These are phyloP conservation scores for Geotrypetes seraphini DNA, from an alignment of 2,797 vertebrate genomes.

Conservation along the genomic window DNA sequence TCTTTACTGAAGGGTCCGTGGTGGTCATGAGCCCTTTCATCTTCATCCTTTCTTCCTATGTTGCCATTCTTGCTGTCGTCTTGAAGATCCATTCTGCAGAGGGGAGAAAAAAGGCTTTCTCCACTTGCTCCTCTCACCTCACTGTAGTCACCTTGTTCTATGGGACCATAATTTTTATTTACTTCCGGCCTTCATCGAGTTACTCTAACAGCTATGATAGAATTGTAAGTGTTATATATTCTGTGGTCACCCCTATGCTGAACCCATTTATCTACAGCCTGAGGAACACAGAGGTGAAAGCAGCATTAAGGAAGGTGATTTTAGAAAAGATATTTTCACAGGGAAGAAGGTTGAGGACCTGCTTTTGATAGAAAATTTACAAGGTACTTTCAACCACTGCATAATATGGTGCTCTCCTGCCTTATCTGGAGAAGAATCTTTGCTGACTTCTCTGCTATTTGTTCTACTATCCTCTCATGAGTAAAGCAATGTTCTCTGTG, in stretches of 20 bases:
- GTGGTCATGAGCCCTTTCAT: not conserved
- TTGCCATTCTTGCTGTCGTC: not conserved
- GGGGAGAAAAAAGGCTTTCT: not conserved
- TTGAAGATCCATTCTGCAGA: not conserved
- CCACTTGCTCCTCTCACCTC: conserved; percentile 7
- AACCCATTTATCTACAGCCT: conserved; percentile 8
- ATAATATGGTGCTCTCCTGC: too few species aligned
- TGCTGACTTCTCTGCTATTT: too few species aligned
- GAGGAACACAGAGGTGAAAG: conserved; percentile 5
- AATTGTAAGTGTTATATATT: conserved; percentile 1
- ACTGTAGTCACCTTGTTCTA: conserved; percentile 7
- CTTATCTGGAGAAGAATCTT: too few species aligned
- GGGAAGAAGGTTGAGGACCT: too few species aligned
- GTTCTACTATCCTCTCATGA: too few species aligned
- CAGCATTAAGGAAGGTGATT: too few species aligned
- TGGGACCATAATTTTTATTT: conserved; percentile 1
- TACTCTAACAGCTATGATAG: not conserved
- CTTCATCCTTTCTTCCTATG: not conserved
- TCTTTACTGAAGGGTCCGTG: not conserved
- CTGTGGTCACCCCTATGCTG: conserved; percentile 2
- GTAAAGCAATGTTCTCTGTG: too few species aligned
- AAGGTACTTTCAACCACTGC: too few species aligned
- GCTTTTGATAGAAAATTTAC: too few species aligned
- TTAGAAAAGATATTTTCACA: too few species aligned
- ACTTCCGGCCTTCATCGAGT: not conserved